Base-by-base conservation (phyloP, 2,797 vertebrate genomes). In the Pantherophis alleghaniensis region DNA sequence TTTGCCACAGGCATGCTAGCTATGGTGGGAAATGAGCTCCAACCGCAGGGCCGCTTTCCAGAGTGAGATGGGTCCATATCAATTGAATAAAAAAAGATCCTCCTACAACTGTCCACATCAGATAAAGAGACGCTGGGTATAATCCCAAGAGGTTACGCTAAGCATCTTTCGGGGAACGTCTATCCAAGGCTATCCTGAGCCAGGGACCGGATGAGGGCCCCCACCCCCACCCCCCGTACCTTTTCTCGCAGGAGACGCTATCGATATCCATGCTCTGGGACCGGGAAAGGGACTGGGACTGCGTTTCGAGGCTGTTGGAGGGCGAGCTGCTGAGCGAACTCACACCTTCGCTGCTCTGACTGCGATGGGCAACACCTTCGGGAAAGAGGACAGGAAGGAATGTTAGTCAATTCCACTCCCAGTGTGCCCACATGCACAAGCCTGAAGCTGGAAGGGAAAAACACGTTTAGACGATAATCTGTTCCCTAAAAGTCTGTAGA, bases 221-320 rank as follows among this genome's bases (percentile, higher is more conserved):
- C 32, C 60, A 16, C 87, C 98, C 59, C 1, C 20, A 22, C 60
- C 2, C 22, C 20, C 22, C 7, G 2, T 97, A 99, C 99, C 99
- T 99, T 98, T 99, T 99, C 98, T 99, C 99, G 97, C 99, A 99
- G 97, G 99, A 98, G 97, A 99, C 98, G 61, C 99, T 99, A 95
- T 99, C 99, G 42, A 99, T 99, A 96, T 99, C 99, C 99, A 99
- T 99, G 98, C 99, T 99, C 98, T 99, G 99, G 55, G 99, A 99
- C 83, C 99, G 98, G 74, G 99, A 99, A 94, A 99, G 98, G 96
- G 98, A 99, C 97, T 99, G 99, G 95, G 99, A 99, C 90, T 99
- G 99, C 13, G 99, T 99, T 98, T 99, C 99, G 94, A 99, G 99
- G 98, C 99, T 99, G 98, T 99, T 99, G 91, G 99, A 99, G 86